Evolutionary conservation across 2,113 vertebrate species (phyloP).

Genomic region (Cyprinus carpio): DNA sequence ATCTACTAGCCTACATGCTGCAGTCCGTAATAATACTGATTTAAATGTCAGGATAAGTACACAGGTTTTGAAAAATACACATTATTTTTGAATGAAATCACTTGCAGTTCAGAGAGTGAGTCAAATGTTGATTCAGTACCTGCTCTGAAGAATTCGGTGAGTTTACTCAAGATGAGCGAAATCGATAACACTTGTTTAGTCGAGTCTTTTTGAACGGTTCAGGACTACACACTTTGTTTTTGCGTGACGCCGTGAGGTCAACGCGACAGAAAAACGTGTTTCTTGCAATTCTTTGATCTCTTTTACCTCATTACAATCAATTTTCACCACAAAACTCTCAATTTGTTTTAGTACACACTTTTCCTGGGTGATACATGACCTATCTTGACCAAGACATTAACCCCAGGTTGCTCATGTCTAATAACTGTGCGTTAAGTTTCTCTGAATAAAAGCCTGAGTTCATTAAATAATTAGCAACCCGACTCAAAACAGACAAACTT

Average conservation of each 20-base stretch:
- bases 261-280: neutral
- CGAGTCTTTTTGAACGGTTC: neutral
- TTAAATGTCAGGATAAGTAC: neutral
- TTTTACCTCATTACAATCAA: neutral
- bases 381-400: neutral
- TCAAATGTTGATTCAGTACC: neutral
- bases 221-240: neutral
- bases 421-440: neutral
- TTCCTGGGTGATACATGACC: neutral
- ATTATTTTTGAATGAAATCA: neutral
- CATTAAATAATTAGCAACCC: neutral
- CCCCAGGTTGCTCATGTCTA: neutral
- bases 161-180: neutral
- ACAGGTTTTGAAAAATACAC: neutral
- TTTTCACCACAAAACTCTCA: neutral
- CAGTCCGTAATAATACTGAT: neutral
- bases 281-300: neutral
- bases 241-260: neutral
- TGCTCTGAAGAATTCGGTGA: neutral
- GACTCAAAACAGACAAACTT: slow-evolving; percentile 2
- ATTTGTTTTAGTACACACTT: neutral
- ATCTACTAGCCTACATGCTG: neutral
- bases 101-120: neutral
- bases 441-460: neutral
- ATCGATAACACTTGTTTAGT: neutral